Evolutionary conservation across 2,888 invertebrate genomes (phyloP), one percentile per base, ranked within the genome.

Genomic region (Sepioteuthis lessoniana): DNA sequence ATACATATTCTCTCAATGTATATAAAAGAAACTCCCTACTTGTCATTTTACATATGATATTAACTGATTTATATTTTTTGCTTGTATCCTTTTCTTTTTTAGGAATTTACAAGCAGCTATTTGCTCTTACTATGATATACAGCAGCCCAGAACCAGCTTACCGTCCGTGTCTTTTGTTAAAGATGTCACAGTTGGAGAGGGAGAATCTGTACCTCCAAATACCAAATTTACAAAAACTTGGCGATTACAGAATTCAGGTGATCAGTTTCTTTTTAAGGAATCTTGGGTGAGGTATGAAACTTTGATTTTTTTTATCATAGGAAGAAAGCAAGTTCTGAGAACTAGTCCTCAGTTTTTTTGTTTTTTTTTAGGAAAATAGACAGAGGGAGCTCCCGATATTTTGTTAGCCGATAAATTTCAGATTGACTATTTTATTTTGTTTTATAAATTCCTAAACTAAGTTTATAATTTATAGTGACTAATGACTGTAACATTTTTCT

Each of bases 81-180:
- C n/a, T 92, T 92, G 5, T n/a, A 47, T 47, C 7, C 31, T 92
- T 76, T 76, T 76, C 16, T 35, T n/a, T 76, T 95, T 98, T 91
- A 99, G 99, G 99, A 99, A 99, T 97, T 98, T 99, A 94, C 99
- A 99, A 98, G 98, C 98, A 95, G 99, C 99, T 94, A 98, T 99
- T 96, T 98, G 99, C 97, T 98, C 99, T 96, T 99, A 99, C 97
- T 98, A 99, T 97, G 99, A 99, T 97, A 98, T 98, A 96, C 98
- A 98, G 97, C 98, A 98, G 96, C 97, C 97, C 37, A 95, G 95
- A 94, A 95, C 95, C 21, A 95, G 95, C 90, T 94, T 97, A 90
- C 96, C 97, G n/a, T 98, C 98, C 93, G 98, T 98, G 98, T 97
- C 98, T 91, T 97, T 98, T 95, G 97, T 98, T 95, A 98, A 98